phyloP scores from a whole-genome alignment of 1,140 invertebrate species.

The Dermatophagoides farinae region DNA sequence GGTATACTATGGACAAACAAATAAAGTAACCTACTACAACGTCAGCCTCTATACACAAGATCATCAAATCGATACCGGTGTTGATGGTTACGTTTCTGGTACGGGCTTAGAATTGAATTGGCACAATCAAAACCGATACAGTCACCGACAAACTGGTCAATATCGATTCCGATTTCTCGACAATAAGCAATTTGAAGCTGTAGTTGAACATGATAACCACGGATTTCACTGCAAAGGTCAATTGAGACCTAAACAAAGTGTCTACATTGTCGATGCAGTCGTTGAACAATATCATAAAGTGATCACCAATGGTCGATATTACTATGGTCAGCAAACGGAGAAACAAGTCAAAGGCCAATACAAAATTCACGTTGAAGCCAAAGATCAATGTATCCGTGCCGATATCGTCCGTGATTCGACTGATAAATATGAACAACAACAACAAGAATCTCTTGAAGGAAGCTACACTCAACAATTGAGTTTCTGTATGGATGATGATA shows the following conservation, averaged over 20 bases:
- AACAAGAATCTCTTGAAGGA: not conserved
- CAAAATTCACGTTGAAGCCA: not conserved
- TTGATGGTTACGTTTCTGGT: conserved; percentile 3
- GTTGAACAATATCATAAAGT: not conserved
- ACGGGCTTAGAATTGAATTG: not conserved
- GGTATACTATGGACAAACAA: too few relatives aligned
- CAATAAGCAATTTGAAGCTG: not conserved
- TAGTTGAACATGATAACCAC: not conserved
- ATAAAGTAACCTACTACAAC: not conserved
- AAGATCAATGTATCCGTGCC: not conserved
- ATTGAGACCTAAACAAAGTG: not conserved
- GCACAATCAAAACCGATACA: conserved; percentile 11
- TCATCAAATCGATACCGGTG: not conserved
- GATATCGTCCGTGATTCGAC: not conserved
- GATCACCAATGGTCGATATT: too few relatives aligned
- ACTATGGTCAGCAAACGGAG: too few relatives aligned
- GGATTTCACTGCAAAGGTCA: not conserved
- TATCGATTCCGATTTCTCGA: not conserved
- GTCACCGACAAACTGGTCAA: not conserved
- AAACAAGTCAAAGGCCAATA: not conserved
- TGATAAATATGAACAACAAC: not conserved
- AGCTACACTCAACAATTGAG: not conserved
- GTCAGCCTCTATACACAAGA: not conserved
- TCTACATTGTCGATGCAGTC: not conserved
- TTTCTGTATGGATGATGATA: not conserved